A percentile compares a stretch with the other conserved stretches of the same genome.
These are phyloP conservation scores for Cerastis leucographa DNA, from an alignment of 2,888 invertebrate genomes.

Conservation along the genomic window DNA sequence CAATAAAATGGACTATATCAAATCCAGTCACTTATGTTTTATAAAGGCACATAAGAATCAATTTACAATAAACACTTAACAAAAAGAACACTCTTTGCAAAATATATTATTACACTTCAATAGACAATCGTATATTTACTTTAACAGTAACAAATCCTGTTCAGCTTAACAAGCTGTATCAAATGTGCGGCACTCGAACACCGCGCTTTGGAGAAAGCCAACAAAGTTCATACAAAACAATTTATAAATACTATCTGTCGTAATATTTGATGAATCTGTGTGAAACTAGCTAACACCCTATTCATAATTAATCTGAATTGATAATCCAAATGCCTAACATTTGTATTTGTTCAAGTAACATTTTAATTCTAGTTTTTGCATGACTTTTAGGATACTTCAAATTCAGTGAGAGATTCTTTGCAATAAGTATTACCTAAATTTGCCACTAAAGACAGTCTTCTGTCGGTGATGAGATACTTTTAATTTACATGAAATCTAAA, in stretches of 20 bases:
- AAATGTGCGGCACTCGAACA: slow-evolving; percentile 58
- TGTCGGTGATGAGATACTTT: slow-evolving; percentile 75
- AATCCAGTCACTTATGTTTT: slow-evolving; percentile 87
- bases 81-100: slow-evolving; percentile 77
- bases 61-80: slow-evolving; percentile 84
- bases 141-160: slow-evolving; percentile 58
- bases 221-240: slow-evolving; percentile 64
- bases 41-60: slow-evolving; percentile 89
- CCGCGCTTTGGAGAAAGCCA: slow-evolving; percentile 65
- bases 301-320: slow-evolving; percentile 53
- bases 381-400: slow-evolving; percentile 60
- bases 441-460: slow-evolving; percentile 82
- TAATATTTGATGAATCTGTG: slow-evolving; percentile 58
- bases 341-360: slow-evolving; percentile 40
- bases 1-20: slow-evolving; percentile 84
- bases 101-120: slow-evolving; percentile 73
- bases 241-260: slow-evolving; percentile 50
- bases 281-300: slow-evolving; percentile 60
- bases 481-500: slow-evolving; percentile 65
- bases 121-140: slow-evolving; percentile 54
- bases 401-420: slow-evolving; percentile 76
- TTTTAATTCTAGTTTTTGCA: slow-evolving; percentile 58
- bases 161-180: slow-evolving; percentile 65
- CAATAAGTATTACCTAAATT: slow-evolving; percentile 73
- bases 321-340: slow-evolving; percentile 52